Evolutionary conservation across 2,797 vertebrate species (phyloP), one percentile per base, ranked within the genome.

Genomic region (Rhynchotus rufescens): DNA sequence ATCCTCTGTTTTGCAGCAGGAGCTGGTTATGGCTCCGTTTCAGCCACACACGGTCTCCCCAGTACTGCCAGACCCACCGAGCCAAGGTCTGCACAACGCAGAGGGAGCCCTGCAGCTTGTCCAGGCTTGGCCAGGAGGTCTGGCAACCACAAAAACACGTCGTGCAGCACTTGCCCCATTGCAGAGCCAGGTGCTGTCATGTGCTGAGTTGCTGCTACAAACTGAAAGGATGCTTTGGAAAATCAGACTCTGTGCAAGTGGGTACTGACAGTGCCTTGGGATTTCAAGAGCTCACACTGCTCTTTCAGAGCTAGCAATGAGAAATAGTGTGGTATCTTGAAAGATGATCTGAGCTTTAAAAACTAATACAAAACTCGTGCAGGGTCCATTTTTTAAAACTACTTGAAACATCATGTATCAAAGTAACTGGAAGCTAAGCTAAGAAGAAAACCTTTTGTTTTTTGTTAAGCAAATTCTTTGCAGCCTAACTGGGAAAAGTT

Each of bases 381-480:
- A 0, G 0, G 20, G 30, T 66, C 88, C 83, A 94, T 97, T 95
- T 94, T 94, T 92, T 78, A 84, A 86, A 90, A 65, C 69, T 40
- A 9, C 81, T 73, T 88, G 89, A 94, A 95, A 68, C 78, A n/a
- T 92, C 89, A 90, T 95, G 92, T 69, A 96, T 96, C 95, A 95
- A 91, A 92, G 82, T 78, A 94, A 95, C 92, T 83, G 79, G 74
- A 76, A 92, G 79, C 80, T 89, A 92, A 95, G 71, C 60, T 80
- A 84, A 93, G 88, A 81, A 76, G 89, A 95, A 95, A 42, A 54
- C 81, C 84, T 96, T 94, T 95, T 78, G 67, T 93, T 93, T 78
- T 94, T 94, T 84, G 44, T 84, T 88, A 92, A 90, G 80, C 96
- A 93, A 95, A 93, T 96, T 92, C 94, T 92, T 95, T 89, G 92